Evolutionary conservation across 2,888 invertebrate genomes (phyloP).

Genomic region (Troides oblongomaculatus): DNA sequence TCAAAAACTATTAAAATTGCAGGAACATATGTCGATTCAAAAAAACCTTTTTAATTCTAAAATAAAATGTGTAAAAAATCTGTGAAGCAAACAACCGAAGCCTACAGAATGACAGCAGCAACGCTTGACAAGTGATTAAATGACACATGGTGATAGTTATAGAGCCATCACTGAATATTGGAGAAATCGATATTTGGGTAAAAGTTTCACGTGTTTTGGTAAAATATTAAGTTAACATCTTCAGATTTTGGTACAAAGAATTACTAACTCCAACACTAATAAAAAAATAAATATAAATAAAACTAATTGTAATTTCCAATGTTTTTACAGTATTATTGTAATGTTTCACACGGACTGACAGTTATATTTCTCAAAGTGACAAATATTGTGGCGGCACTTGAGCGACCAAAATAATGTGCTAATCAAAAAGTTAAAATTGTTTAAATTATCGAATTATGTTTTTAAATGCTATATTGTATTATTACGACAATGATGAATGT

Average conservation of each 20-base stretch:
- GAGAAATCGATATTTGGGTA: neutral
- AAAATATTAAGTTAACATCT: too few species aligned
- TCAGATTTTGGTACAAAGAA: too few species aligned
- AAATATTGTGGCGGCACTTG: conserved; percentile 28
- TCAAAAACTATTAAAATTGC: conserved; percentile 17
- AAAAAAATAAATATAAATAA: too few species aligned
- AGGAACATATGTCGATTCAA: conserved; percentile 41
- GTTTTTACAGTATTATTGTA: too few species aligned
- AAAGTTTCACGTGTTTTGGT: neutral
- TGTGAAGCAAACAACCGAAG: conserved; percentile 74
- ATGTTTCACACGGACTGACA: neutral
- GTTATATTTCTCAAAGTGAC: conserved; percentile 18
- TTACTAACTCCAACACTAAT: too few species aligned
- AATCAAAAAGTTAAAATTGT: neutral
- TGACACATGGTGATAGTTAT: conserved; percentile 5
- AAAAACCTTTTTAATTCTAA: conserved; percentile 46
- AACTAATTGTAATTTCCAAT: too few species aligned
- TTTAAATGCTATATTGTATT: conserved; percentile 10
- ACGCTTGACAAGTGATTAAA: conserved; percentile 38
- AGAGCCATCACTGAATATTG: too few species aligned
- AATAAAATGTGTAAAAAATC: conserved; percentile 60
- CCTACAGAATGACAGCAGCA: conserved; percentile 56
- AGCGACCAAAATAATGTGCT: conserved; percentile 12
- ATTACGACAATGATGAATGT: conserved; percentile 49
- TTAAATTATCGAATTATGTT: conserved; percentile 3